A percentile compares a stretch with the other conserved stretches of the same genome.
phyloP scores from a whole-genome alignment of 2,888 invertebrate genomes.

The Idaea straminata region DNA sequence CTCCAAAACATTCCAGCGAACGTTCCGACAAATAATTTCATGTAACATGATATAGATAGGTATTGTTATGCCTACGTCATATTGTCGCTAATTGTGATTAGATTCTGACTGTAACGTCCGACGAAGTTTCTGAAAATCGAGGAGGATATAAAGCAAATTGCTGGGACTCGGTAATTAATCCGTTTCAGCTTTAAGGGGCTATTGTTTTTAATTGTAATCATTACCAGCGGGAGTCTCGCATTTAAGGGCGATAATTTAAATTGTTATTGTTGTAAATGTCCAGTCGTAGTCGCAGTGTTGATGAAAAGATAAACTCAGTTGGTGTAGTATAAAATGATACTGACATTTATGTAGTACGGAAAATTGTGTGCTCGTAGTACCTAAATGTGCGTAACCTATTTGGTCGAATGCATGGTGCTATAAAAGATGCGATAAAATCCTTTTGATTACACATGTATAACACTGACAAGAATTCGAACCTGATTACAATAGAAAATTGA shows the following conservation, averaged over 20 bases:
- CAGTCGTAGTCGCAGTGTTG: conserved; percentile 26
- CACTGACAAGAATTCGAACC: no score
- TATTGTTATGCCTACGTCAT: conserved; percentile 8
- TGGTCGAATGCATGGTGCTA: no score
- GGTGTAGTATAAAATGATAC: conserved; percentile 39
- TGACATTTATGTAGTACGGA: neutral
- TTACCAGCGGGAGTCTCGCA: conserved; percentile 21
- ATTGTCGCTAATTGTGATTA: conserved; percentile 19
- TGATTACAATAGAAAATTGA: no score
- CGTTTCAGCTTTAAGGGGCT: conserved; percentile 21
- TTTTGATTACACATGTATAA: no score
- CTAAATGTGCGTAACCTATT: neutral
- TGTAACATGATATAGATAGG: neutral
- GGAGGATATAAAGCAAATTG: conserved; percentile 26
- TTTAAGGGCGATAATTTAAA: conserved; percentile 6
- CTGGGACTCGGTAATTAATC: conserved; percentile 25
- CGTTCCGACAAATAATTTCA: neutral
- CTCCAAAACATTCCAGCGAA: neutral
- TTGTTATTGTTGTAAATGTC: conserved; percentile 20
- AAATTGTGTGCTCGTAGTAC: neutral
- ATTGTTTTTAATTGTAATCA: conserved; percentile 28
- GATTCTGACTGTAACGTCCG: conserved; percentile 16
- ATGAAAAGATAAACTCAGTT: conserved; percentile 37
- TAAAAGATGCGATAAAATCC: no score
- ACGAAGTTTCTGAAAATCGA: conserved; percentile 13